These are phyloP conservation scores for Drosophila eugracilis DNA, from an alignment of 1,140 invertebrate genomes.

Conservation along the genomic window DNA sequence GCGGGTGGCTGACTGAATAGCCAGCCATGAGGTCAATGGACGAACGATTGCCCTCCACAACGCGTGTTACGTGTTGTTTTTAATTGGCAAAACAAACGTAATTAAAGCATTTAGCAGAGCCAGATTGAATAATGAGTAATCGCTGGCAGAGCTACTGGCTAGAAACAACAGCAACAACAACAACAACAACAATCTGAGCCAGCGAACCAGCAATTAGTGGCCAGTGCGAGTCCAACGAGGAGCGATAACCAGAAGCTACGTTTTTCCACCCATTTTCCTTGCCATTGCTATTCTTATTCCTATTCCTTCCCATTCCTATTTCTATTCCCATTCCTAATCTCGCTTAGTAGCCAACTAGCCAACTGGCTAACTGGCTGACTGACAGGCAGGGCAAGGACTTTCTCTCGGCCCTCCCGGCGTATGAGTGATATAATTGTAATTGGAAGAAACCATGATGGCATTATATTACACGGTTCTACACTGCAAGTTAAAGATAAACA, in stretches of 20 bases:
- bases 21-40: slow-evolving; percentile 58
- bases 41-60: slow-evolving; percentile 42
- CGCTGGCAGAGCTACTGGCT: slow-evolving; percentile 10
- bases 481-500: neutral
- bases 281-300: no score
- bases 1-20: slow-evolving; percentile 5
- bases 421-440: slow-evolving; percentile 62
- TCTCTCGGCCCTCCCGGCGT: slow-evolving; percentile 15
- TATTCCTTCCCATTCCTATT: no score
- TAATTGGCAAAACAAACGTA: slow-evolving; percentile 75
- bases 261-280: no score
- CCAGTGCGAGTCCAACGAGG: slow-evolving; percentile 13
- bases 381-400: slow-evolving; percentile 14
- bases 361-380: slow-evolving; percentile 11
- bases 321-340: no score
- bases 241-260: slow-evolving; percentile 14
- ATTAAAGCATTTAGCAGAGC: slow-evolving; percentile 74
- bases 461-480: neutral
- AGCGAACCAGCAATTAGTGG: slow-evolving; percentile 48
- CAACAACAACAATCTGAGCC: neutral
- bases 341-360: neutral
- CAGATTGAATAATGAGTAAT: slow-evolving; percentile 79
- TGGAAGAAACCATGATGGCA: slow-evolving; percentile 16
- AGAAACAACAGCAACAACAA: neutral
- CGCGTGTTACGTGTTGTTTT: slow-evolving; percentile 58